Conservation (phyloP, 2,113 vertebrate genomes). For the Edolisoma coerulescens region DNA sequence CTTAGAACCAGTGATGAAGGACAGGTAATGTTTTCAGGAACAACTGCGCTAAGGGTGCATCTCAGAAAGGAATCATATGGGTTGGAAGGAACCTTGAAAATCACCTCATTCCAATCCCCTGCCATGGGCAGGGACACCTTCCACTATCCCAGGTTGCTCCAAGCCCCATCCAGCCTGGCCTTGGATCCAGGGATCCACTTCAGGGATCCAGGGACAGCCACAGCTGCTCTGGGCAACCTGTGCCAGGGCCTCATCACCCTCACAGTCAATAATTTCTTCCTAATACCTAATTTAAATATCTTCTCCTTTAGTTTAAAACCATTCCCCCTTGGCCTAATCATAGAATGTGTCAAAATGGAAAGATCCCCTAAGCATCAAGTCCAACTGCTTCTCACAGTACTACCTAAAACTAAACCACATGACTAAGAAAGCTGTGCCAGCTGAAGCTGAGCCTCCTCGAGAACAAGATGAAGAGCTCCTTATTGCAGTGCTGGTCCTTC, state of each 20-base stretch:
- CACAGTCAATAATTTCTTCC: background rate
- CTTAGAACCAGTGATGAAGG: background rate
- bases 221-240: fast-evolving
- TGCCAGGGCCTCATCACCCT: fast-evolving
- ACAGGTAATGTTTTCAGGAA: background rate
- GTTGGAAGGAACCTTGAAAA: background rate
- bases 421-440: background rate
- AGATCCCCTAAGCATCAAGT: background rate
- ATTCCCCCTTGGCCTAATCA: background rate
- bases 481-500: background rate
- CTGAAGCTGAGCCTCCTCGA: fast-evolving
- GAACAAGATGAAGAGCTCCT: background rate
- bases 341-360: background rate
- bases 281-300: background rate
- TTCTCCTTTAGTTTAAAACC: background rate
- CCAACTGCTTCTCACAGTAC: background rate
- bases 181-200: background rate
- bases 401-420: background rate
- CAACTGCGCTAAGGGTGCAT: fast-evolving
- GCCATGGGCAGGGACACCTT: background rate
- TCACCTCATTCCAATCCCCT: background rate
- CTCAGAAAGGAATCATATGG: background rate
- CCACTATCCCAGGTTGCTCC: fast-evolving
- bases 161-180: fast-evolving
- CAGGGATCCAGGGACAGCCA: background rate